Percentiles rank a stretch among this genome's conserved stretches.
These are phyloP conservation scores for Rhodinocichla rosea DNA, from an alignment of 2,113 vertebrate genomes.

Conservation along the genomic window DNA sequence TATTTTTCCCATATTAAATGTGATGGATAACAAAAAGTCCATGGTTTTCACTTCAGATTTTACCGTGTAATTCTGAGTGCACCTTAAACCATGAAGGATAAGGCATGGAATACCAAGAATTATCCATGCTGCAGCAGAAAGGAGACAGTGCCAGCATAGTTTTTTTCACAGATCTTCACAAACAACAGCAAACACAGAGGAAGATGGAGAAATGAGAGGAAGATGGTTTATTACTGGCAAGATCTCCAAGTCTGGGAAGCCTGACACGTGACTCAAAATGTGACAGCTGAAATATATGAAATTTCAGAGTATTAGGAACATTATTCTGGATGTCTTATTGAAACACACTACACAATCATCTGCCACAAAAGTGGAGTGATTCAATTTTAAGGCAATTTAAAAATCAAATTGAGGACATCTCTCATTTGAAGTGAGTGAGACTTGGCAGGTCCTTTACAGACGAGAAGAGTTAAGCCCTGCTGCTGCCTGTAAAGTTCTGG, in stretches of 20 bases:
- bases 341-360: conserved; percentile 26
- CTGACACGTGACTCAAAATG: background rate
- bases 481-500: background rate
- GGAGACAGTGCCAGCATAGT: background rate
- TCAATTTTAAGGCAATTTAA: conserved; percentile 60
- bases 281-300: conserved; percentile 30
- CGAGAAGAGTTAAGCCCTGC: background rate
- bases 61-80: background rate
- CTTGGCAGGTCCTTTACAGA: conserved; percentile 17
- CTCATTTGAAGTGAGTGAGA: conserved; percentile 40
- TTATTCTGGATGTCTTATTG: conserved; percentile 15
- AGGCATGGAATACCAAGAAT: conserved; percentile 1
- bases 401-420: conserved; percentile 40
- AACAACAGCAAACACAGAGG: background rate
- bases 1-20: background rate
- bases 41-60: conserved; percentile 48
- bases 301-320: conserved; percentile 1
- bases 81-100: conserved; percentile 9
- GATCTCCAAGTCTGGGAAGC: background rate
- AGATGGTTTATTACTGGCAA: background rate
- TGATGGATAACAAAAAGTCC: background rate
- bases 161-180: background rate
- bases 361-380: conserved; percentile 9
- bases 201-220: background rate
- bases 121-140: background rate